Evolutionary conservation across 2,888 invertebrate genomes (phyloP), one percentile per base, ranked within the genome.

Genomic region (Drosophila tripunctata): DNA sequence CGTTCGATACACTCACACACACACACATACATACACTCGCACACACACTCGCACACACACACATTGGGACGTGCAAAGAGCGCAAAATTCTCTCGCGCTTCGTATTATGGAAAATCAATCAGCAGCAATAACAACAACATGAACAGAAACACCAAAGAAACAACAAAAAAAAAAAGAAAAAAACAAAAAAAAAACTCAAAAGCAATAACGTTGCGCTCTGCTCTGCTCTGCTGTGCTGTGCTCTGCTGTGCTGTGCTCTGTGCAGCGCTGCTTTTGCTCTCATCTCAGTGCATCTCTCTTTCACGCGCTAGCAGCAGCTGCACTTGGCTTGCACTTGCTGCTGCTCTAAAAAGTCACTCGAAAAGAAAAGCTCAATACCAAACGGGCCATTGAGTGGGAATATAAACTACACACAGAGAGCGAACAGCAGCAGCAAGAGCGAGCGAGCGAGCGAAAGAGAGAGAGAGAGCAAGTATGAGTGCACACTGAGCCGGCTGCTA

Each of bases 41-140:
- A 54, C 24, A 44, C 33, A 22, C 10, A 19, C 17, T 35, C 47
- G 47, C n/a, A 51, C 51, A 43, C 40, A 31, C 22, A 40, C 35
- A 35, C 33, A 12, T 30, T 12, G 10, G 4, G 36, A 17, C 12
- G 19, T 19, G n/a, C 19, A 35, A 24, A 36, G 36, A 31, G 40
- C 21, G 7, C 27, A 17, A 15, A 21, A 38, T 41, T 75, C 62
- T 43, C 75, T 61, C 41, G 72, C 76, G 76, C 83, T 87, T n/a
- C 85, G 30, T 67, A 62, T 85, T 81, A 81, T 87, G 87, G 81
- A 87, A 81, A 81, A 81, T 81, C 81, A 81, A 81, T 81, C 81
- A 87, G 78, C 60, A 62, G 24, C 47, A 60, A 6, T 47, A 67
- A 27, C 12, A 72, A 44, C 36, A 75, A 55, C 8, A 54, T 19